A percentile compares a stretch with the other conserved stretches of the same genome.
phyloP scores from a whole-genome alignment of 2,888 invertebrate genomes.

The Thecophora atra region DNA sequence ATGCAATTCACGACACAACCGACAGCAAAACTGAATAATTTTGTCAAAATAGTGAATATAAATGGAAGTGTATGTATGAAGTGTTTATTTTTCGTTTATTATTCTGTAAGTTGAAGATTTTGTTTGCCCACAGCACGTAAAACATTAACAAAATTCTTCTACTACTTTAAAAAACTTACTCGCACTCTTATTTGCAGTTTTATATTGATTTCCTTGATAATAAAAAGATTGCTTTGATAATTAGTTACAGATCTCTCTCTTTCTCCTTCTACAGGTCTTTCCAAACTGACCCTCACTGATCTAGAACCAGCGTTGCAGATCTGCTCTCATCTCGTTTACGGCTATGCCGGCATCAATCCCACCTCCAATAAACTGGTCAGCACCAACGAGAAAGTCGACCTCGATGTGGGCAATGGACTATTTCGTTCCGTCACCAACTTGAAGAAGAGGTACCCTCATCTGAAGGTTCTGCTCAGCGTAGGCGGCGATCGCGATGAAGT shows the following conservation, averaged over 20 bases:
- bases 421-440: constrained; percentile 77
- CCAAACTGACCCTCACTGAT: constrained; percentile 77
- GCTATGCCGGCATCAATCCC: constrained; percentile 78
- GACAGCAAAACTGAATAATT: too few relatives aligned
- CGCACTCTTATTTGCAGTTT: too few relatives aligned
- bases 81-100: neutral
- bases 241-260: too few relatives aligned
- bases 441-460: constrained; percentile 75
- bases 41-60: too few relatives aligned
- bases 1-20: neutral
- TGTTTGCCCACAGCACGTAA: neutral
- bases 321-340: constrained; percentile 83
- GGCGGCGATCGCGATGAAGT: constrained; percentile 80
- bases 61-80: neutral
- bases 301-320: constrained; percentile 78
- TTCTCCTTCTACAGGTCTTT: constrained; percentile 71
- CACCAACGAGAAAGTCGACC: constrained; percentile 77
- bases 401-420: constrained; percentile 76
- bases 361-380: constrained; percentile 76
- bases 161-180: too few relatives aligned
- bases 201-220: too few relatives aligned
- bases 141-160: too few relatives aligned
- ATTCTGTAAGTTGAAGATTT: neutral
- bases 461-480: constrained; percentile 78
- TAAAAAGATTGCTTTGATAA: too few relatives aligned